Evolutionary conservation across 2,113 vertebrate species (phyloP).

Genomic region (Marmota flaviventris): DNA sequence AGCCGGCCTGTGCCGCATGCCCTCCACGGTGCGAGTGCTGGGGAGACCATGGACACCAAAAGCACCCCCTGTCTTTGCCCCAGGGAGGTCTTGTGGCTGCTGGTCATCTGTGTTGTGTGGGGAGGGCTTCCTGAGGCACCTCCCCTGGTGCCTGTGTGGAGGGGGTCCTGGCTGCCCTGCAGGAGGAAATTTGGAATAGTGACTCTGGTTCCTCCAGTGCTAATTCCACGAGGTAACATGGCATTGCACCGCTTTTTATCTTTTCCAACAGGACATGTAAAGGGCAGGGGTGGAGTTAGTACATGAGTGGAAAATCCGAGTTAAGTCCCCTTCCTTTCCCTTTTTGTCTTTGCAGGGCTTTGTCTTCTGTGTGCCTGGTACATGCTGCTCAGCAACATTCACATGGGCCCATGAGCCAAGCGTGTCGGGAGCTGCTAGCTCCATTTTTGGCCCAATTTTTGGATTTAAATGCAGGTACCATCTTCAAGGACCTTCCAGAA

Average conservation of each 20-base stretch:
- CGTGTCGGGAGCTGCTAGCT: not conserved
- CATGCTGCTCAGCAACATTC: not conserved
- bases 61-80: not conserved
- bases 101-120: not conserved
- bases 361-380: rapidly evolving
- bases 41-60: not conserved
- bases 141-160: not conserved
- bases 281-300: not conserved
- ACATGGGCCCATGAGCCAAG: not conserved
- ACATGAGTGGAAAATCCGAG: not conserved
- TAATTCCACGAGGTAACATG: not conserved
- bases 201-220: not conserved
- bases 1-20: rapidly evolving
- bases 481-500: not conserved
- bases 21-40: not conserved
- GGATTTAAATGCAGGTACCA: not conserved
- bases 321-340: not conserved
- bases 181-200: not conserved
- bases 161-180: too few relatives aligned
- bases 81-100: rapidly evolving
- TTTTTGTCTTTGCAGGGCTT: not conserved
- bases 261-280: not conserved
- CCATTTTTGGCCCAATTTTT: not conserved
- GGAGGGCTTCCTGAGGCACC: not conserved
- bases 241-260: not conserved